Evolutionary conservation across 2,888 invertebrate species (phyloP).

Genomic region (Strigamia transsilvanica): DNA sequence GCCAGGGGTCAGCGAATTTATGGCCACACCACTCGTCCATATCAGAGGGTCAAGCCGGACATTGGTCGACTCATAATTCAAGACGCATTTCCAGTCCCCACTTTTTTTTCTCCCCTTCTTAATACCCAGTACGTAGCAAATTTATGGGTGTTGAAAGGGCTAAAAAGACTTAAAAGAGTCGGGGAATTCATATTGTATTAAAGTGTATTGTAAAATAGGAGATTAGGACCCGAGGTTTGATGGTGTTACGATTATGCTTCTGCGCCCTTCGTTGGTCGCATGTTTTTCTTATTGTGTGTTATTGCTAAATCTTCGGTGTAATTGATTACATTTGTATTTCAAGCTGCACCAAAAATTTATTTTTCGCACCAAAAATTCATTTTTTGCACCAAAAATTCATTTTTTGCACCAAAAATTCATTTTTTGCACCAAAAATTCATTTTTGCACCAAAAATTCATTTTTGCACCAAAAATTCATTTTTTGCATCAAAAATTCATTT

Average conservation of each 20-base stretch:
- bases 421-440: too few species aligned
- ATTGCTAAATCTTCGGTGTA: too few species aligned
- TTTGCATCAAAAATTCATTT: too few species aligned
- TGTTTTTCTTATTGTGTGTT: too few species aligned
- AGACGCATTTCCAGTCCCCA: neutral
- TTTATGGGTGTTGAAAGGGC: slow-evolving; percentile 15
- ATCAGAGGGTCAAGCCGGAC: slow-evolving; percentile 33
- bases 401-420: too few species aligned
- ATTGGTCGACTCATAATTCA: slow-evolving; percentile 17
- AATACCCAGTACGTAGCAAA: neutral
- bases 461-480: too few species aligned
- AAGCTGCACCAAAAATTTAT: neutral
- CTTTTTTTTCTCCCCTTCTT: neutral
- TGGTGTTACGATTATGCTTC: too few species aligned
- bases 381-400: too few species aligned
- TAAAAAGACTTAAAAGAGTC: neutral
- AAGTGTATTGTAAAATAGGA: neutral
- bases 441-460: too few species aligned
- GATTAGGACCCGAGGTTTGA: neutral
- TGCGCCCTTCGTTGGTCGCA: too few species aligned
- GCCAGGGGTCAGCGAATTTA: slow-evolving; percentile 41
- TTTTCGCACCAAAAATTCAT: too few species aligned
- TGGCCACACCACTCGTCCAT: slow-evolving; percentile 3
- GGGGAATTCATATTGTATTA: neutral
- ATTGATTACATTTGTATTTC: too few species aligned